Base-by-base conservation (phyloP, 2,797 vertebrate species). In the Synanceia verrucosa region DNA sequence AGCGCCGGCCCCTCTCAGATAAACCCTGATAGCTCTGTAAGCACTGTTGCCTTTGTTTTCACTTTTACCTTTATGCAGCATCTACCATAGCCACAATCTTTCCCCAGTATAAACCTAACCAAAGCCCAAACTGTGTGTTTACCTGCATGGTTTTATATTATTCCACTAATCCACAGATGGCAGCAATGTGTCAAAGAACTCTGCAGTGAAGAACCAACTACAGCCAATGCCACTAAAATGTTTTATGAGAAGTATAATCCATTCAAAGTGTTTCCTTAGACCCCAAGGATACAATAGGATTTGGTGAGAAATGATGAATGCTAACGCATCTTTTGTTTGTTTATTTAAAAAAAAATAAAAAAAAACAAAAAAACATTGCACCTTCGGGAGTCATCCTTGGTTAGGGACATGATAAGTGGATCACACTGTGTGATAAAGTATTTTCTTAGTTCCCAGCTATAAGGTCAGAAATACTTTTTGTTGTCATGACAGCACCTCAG, bases 401-500 rank as follows among this genome's bases (percentile, higher is more conserved):
- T 21, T 6, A 14, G 5, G 51, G 16, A 46, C 29, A 36, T 31
- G 6, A 52, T 47, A 33, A 4, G 10, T 29, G 7, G 11, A 46
- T 14, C 4, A 1, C 16, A 34, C 14, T 26, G 26, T 3, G 2
- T 41, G 8, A 33, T 47, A 29, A 31, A 48, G 51, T 21, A 21
- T 33, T 43, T 58, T 44, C 28, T 43, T 34, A 33, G 4, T 34
- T 43, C 9, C 44, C 6, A 65, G 31, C 37, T 52, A 9, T 31
- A 34, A 18, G 39, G 47, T 50, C 61, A 46, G 48, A 74, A 69
- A 70, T 72, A 66, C 18, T 5, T 46, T 9, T 46, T 3, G 39
- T 57, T 66, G 64, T 41, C 50, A 55, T 65, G 66, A 72, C 64
- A 69, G 48, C 63, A 36, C 28, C 2, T 6, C 18, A 24, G 66